Evolutionary conservation across 2,888 invertebrate species (phyloP).

Genomic region (Drosophila merina): DNA sequence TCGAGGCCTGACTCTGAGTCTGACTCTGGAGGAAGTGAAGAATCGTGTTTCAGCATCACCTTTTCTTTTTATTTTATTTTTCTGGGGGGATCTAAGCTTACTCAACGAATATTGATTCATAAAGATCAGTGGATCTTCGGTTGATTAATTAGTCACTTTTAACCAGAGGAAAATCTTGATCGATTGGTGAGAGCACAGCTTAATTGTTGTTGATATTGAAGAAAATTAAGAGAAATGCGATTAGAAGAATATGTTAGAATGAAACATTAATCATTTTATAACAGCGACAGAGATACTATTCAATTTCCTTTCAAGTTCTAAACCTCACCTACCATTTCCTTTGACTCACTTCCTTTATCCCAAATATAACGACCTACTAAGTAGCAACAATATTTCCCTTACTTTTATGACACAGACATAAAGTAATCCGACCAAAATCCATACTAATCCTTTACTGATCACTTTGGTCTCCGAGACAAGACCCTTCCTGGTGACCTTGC

Average conservation of each 20-base stretch:
- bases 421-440: slow-evolving; percentile 16
- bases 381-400: slow-evolving; percentile 6
- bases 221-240: slow-evolving; percentile 24
- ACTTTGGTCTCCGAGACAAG: slow-evolving; percentile 20
- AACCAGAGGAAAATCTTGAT: slow-evolving; percentile 27
- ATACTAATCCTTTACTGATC: slow-evolving; percentile 28
- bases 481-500: slow-evolving; percentile 30
- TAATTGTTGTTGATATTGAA: slow-evolving; percentile 36
- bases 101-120: slow-evolving; percentile 31
- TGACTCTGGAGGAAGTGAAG: slow-evolving; percentile 25
- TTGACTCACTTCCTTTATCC: slow-evolving; percentile 2
- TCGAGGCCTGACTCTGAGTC: neutral
- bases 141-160: slow-evolving; percentile 33
- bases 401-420: slow-evolving; percentile 32
- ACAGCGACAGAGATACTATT: neutral
- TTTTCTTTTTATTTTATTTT: neutral
- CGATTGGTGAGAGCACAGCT: slow-evolving; percentile 34
- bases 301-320: neutral
- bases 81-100: slow-evolving; percentile 9
- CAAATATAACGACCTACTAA: slow-evolving; percentile 20
- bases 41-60: slow-evolving; percentile 33
- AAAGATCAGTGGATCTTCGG: slow-evolving; percentile 39
- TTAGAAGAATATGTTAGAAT: neutral
- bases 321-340: neutral
- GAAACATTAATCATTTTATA: neutral